phyloP scores from a whole-genome alignment of 2,888 invertebrate species.

The Oeneis ivallda region DNA sequence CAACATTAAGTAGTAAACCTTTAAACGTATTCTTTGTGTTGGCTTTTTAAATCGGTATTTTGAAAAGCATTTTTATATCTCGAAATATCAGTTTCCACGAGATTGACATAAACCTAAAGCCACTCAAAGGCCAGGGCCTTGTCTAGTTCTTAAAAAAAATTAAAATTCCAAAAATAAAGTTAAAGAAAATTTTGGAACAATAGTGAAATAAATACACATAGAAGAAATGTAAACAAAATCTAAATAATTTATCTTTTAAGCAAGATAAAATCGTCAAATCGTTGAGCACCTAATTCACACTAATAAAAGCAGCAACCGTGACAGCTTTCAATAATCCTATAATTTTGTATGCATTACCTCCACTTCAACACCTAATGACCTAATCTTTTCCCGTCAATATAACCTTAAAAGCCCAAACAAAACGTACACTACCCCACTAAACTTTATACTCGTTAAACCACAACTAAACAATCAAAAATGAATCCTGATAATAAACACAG shows the following conservation, averaged over 20 bases:
- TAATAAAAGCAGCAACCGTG: constrained; percentile 23
- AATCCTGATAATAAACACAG: not conserved
- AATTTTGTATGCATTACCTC: constrained; percentile 33
- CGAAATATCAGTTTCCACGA: no score
- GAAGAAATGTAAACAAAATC: constrained; percentile 9
- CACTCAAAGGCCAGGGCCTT: no score
- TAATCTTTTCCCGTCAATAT: constrained; percentile 45
- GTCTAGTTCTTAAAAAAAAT: no score
- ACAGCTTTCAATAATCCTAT: constrained; percentile 39
- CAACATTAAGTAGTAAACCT: no score
- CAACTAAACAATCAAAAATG: not conserved
- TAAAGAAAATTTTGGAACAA: no score
- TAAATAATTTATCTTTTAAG: constrained; percentile 8
- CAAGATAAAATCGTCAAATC: constrained; percentile 19
- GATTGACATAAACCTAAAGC: no score
- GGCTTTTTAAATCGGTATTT: no score
- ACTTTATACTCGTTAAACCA: not conserved
- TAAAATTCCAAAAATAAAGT: no score
- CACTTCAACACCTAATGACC: constrained; percentile 39
- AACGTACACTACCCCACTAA: constrained; percentile 24
- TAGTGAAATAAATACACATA: not conserved
- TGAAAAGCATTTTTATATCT: no score
- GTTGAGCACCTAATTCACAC: constrained; percentile 8
- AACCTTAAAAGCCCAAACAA: constrained; percentile 42
- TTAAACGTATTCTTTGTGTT: no score